Base-by-base conservation (phyloP, 2,113 vertebrate genomes). In the Formicarius rufipectus region DNA sequence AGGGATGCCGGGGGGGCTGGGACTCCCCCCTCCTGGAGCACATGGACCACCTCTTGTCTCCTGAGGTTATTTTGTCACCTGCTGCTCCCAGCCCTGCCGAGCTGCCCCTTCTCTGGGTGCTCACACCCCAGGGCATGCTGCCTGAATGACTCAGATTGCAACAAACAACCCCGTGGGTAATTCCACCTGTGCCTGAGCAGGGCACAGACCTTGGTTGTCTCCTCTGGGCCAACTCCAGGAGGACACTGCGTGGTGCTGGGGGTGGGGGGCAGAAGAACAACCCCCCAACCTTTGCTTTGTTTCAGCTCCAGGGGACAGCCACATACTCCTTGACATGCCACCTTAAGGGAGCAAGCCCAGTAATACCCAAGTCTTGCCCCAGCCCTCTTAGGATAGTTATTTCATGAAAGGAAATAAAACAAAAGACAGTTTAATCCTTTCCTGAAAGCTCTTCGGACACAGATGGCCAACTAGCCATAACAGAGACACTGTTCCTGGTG, bases 341-440 rank as follows among this genome's bases (percentile, higher is more conserved):
- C 85, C 77, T 75, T 84, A 87, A 92, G 72, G 72, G 44, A 89
- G 47, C 56, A 78, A 75, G 56, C 27, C 79, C 76, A 90, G 73
- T 83, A 81, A 8, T 44, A 64, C 20, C 64, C 64, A 63, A 55
- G 52, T 76, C 69, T 92, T 94, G 87, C 23, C 84, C 91, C 31
- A 59, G 72, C 37, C 64, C 64, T 82, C 44, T 56, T 94, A 84
- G 40, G 60, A 69, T 35, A 64, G 76, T 94, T 94, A 53, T 67
- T 96, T 90, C 60, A 40, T 95, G 92, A 87, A 93, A 94, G 44
- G 80, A 93, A 96, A 90, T 85, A 94, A 92, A 96, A 84, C 78
- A 96, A 96, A 95, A 60, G 95, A 71, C 84, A 87, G 74, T 91
- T 95, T 95, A 96, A 95, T 96, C 94, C 92, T 85, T 84, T 92